Evolutionary conservation across 2,888 invertebrate genomes (phyloP).

Genomic region (Nomada ferruginata): DNA sequence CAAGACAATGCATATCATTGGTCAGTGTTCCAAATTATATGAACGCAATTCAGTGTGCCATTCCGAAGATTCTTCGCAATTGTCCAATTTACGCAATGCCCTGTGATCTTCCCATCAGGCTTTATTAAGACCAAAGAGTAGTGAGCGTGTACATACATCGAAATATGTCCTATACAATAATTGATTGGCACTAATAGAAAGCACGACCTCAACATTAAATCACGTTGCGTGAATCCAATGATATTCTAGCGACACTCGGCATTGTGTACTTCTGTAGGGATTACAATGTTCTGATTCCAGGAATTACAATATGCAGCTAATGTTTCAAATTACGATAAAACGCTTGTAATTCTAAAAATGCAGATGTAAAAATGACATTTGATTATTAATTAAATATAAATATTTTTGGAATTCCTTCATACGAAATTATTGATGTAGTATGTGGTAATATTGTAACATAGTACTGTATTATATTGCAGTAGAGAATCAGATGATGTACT

Average conservation of each 20-base stretch:
- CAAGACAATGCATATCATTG: too few species aligned
- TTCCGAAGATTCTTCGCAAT: not conserved
- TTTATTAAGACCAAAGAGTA: slow-evolving; percentile 7
- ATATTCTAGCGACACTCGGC: not conserved
- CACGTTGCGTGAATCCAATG: slow-evolving; percentile 20
- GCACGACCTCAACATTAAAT: slow-evolving; percentile 43
- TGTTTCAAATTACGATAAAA: not conserved
- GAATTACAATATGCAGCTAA: slow-evolving; percentile 11
- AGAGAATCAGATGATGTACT: too few species aligned
- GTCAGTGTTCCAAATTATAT: too few species aligned
- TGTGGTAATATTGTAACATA: too few species aligned
- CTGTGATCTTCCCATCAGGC: slow-evolving; percentile 7
- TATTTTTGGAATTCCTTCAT: too few species aligned
- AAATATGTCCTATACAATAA: slow-evolving; percentile 39
- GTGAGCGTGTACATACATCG: slow-evolving; percentile 15
- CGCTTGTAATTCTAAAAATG: not conserved
- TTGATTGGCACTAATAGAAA: slow-evolving; percentile 44
- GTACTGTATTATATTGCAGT: too few species aligned
- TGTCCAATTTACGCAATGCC: not conserved
- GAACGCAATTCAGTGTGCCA: too few species aligned
- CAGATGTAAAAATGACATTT: not conserved
- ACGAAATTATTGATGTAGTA: too few species aligned
- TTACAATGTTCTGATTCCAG: slow-evolving; percentile 19
- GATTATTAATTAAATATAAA: not conserved
- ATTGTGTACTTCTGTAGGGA: not conserved